Evolutionary conservation across 2,888 invertebrate species (phyloP).

Genomic region (Patella depressa): DNA sequence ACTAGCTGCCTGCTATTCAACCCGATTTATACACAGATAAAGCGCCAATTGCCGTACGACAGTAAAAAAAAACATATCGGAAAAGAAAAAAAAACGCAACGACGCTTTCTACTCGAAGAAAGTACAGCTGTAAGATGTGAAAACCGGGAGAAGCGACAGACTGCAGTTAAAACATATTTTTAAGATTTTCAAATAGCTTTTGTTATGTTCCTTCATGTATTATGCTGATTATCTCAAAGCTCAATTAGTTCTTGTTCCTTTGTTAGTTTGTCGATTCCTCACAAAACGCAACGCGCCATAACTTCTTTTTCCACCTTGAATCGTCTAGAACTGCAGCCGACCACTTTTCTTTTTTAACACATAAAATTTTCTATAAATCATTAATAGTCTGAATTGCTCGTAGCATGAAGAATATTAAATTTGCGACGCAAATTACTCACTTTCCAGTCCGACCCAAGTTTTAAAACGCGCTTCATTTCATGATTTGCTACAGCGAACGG

Average conservation of each 20-base stretch:
- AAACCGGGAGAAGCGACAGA: too few relatives aligned
- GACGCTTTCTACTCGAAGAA: too few relatives aligned
- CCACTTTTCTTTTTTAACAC: too few relatives aligned
- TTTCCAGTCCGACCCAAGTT: too few relatives aligned
- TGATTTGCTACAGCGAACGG: background rate
- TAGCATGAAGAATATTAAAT: too few relatives aligned
- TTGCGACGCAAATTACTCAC: too few relatives aligned
- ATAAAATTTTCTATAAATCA: too few relatives aligned
- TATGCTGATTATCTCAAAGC: slow-evolving; percentile 2
- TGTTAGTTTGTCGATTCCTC: background rate
- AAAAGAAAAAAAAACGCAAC: background rate
- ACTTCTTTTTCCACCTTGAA: background rate
- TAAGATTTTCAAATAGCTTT: background rate
- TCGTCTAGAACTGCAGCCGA: too few relatives aligned
- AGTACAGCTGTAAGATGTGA: too few relatives aligned
- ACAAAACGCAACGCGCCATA: background rate
- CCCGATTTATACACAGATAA: slow-evolving; percentile 5
- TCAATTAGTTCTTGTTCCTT: slow-evolving; percentile 3
- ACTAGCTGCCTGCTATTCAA: slow-evolving; percentile 8
- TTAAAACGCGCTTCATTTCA: too few relatives aligned
- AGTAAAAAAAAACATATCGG: slow-evolving; percentile 5
- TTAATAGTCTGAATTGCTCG: too few relatives aligned
- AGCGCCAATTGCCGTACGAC: slow-evolving; percentile 5
- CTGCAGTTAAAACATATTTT: background rate
- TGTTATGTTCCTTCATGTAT: background rate